A percentile compares a stretch with the other conserved stretches of the same genome.
Evolutionary conservation across 30 jellyfish, hydroid and myxozoan genomes (phyloP).

Genomic region (Hydractinia symbiolongicarpus): DNA sequence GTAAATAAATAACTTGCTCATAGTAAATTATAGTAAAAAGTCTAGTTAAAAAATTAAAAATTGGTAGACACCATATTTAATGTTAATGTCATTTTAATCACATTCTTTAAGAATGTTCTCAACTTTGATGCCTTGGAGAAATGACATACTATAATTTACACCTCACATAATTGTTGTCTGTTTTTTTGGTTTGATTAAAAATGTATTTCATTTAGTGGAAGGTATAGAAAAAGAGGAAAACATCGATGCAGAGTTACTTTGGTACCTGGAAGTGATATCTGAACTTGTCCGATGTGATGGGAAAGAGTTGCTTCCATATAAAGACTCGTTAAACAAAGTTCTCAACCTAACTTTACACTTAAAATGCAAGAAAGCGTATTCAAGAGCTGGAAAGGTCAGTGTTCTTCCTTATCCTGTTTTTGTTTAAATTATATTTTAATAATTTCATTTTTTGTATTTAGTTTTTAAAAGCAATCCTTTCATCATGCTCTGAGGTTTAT

Average conservation of each 20-base stretch:
- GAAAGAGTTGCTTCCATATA: constrained; percentile 54
- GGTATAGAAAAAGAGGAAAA: constrained; percentile 69
- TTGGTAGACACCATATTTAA: too few relatives aligned
- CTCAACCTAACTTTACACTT: constrained; percentile 40
- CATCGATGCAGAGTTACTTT: constrained; percentile 68
- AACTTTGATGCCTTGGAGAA: too few relatives aligned
- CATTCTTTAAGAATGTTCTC: too few relatives aligned
- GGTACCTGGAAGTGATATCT: constrained; percentile 78
- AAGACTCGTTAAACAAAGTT: constrained; percentile 40
- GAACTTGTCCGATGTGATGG: constrained; percentile 83
- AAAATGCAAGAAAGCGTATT: constrained; percentile 81
- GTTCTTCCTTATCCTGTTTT: not conserved
- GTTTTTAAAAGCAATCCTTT: constrained; percentile 64
- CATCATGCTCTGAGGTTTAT: constrained; percentile 55
- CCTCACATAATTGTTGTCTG: too few relatives aligned
- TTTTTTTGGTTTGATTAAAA: too few relatives aligned
- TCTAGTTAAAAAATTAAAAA: too few relatives aligned
- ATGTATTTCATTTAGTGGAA: constrained; percentile 44
- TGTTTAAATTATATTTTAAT: not conserved
- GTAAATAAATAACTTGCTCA: too few relatives aligned
- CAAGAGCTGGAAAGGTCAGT: constrained; percentile 72
- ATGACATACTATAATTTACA: too few relatives aligned
- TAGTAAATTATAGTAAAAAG: too few relatives aligned
- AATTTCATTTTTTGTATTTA: constrained; percentile 17
- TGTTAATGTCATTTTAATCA: too few relatives aligned